Percentiles rank a stretch among this genome's conserved stretches.
These are phyloP conservation scores for Symphodus melops DNA, from an alignment of 2,113 vertebrate genomes.

Conservation along the genomic window DNA sequence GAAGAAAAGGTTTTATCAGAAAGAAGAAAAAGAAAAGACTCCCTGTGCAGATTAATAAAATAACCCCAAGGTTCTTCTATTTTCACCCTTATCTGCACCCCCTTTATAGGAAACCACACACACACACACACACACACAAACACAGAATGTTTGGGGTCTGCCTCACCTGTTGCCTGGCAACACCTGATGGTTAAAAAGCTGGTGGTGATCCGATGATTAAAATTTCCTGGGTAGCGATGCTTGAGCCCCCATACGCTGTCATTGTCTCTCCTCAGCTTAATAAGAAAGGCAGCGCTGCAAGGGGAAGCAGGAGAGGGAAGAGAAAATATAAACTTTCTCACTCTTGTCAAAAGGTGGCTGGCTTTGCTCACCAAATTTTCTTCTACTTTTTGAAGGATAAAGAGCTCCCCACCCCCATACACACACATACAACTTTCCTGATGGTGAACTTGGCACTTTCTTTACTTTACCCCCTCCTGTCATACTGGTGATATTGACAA, in stretches of 20 bases:
- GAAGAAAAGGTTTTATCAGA: constrained; percentile 64
- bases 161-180: constrained; percentile 79
- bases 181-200: constrained; percentile 70
- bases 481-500: constrained; percentile 47
- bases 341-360: constrained; percentile 63
- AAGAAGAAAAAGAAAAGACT: constrained; percentile 69
- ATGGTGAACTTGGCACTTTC: constrained; percentile 28
- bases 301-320: constrained; percentile 30
- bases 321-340: constrained; percentile 67
- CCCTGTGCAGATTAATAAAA: constrained; percentile 83
- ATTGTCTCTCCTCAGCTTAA: constrained; percentile 67
- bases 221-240: constrained; percentile 71
- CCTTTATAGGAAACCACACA: constrained; percentile 35
- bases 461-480: constrained; percentile 11
- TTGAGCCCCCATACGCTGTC: constrained; percentile 63
- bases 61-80: constrained; percentile 70
- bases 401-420: not conserved
- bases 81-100: constrained; percentile 60
- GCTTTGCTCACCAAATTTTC: constrained; percentile 65
- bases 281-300: constrained; percentile 42
- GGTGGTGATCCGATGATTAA: constrained; percentile 79
- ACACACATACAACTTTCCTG: not conserved
- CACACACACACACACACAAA: constrained; percentile 39
- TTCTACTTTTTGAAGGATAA: constrained; percentile 44
- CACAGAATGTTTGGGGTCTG: constrained; percentile 63